phyloP scores from a whole-genome alignment of 2,113 vertebrate genomes.

The Stegastes partitus region DNA sequence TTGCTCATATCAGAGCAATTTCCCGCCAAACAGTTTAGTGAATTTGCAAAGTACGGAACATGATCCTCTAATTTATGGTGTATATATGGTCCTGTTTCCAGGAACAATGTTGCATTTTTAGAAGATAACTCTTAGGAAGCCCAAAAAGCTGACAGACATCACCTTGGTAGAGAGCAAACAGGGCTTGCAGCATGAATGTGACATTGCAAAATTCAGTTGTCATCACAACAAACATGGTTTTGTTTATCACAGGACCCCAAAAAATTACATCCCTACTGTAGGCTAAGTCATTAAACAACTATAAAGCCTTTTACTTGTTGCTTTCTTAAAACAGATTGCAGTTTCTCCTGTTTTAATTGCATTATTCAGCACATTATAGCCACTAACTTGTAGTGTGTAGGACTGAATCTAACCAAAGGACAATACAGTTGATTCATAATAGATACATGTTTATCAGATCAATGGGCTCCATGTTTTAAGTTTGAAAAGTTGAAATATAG shows the following conservation, averaged over 20 bases:
- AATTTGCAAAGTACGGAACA: constrained; percentile 68
- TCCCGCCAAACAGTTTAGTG: constrained; percentile 64
- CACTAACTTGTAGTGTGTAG: too few relatives aligned
- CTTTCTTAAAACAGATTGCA: too few relatives aligned
- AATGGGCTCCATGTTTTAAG: too few relatives aligned
- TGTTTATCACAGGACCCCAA: not conserved
- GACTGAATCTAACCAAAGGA: too few relatives aligned
- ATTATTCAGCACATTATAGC: too few relatives aligned
- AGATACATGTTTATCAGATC: too few relatives aligned
- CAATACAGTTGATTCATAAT: too few relatives aligned
- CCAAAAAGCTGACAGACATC: constrained; percentile 1
- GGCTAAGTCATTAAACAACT: too few relatives aligned
- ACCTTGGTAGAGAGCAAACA: constrained; percentile 19
- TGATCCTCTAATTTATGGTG: constrained; percentile 49
- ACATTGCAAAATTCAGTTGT: not conserved
- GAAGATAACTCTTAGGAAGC: not conserved
- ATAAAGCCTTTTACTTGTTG: too few relatives aligned
- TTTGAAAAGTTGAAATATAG: too few relatives aligned
- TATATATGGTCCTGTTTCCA: constrained; percentile 50
- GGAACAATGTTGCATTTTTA: constrained; percentile 52
- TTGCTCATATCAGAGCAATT: constrained; percentile 67
- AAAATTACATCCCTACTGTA: too few relatives aligned
- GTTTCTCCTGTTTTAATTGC: too few relatives aligned
- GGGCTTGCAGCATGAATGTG: not conserved
- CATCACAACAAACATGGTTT: not conserved